Evolutionary conservation across 2,888 invertebrate genomes (phyloP), one percentile per base, ranked within the genome.

Genomic region (Stenolophus ochropezus): DNA sequence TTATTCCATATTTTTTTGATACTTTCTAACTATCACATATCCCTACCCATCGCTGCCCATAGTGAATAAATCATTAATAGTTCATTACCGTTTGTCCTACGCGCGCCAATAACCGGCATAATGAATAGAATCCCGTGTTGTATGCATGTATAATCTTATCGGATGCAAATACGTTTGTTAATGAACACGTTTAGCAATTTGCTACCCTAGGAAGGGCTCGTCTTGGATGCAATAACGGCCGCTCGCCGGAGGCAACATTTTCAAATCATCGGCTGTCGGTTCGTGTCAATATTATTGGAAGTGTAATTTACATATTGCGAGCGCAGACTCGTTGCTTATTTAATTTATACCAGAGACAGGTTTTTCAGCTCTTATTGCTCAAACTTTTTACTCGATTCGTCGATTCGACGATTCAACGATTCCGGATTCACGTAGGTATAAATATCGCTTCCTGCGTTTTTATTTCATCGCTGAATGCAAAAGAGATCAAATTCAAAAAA

Each of bases 221-320:
- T 42, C 33, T n/a, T n/a, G n/a, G 71, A 71, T 71, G 18, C 65
- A 65, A 71, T 71, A 42, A 71, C 42, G 18, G 71, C 11, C 47
- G 33, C 14, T 71, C 49, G 51, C 73, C 73, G 21, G 4, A 16
- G 73, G 75, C 75, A 53, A 75, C 75, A 75, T 75, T 75, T 75
- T 53, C 53, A 53, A 75, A 75, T 75, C 75, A 53, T 53, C 75
- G 53, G 21, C 75, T 75, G 53, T 75, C 75, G 51, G 53, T 25
- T 18, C 23, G 27, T 75, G 75, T 75, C 75, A 75, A 75, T 75
- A 75, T 75, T 75, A 53, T 75, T 75, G 75, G 25, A 27, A 47
- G 53, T 53, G 53, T 53, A 75, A 75, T 75, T 75, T 75, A 53
- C 75, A 75, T 75, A 73, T 33, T 69, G 33, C 33, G 6, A 16